Percentiles rank a stretch among this genome's conserved stretches.
Evolutionary conservation across 2,888 invertebrate genomes (phyloP).

Genomic region (Charanyca ferruginea): DNA sequence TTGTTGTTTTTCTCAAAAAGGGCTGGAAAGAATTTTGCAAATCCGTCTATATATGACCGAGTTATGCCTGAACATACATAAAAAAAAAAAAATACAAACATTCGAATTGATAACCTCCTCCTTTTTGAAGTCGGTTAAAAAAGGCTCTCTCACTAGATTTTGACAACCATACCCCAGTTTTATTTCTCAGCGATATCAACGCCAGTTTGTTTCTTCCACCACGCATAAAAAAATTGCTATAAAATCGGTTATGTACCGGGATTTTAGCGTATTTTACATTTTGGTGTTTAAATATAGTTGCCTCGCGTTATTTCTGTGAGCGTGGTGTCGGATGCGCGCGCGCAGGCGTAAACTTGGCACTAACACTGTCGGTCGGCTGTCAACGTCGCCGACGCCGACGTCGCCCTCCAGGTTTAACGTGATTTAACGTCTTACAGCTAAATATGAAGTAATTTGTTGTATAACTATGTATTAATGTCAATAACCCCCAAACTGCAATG

Average conservation of each 20-base stretch:
- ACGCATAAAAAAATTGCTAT: conserved; percentile 6
- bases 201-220: not conserved
- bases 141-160: conserved; percentile 5
- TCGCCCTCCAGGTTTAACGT: conserved; percentile 73
- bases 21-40: too few relatives aligned
- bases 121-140: too few relatives aligned
- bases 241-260: conserved; percentile 21
- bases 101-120: too few relatives aligned
- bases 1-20: too few relatives aligned
- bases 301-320: conserved; percentile 84
- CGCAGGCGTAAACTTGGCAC: conserved; percentile 86
- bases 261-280: conserved; percentile 42
- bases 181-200: not conserved
- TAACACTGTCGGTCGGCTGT: conserved; percentile 72
- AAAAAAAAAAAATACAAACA: too few relatives aligned
- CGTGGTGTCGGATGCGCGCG: conserved; percentile 69
- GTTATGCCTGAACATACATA: too few relatives aligned
- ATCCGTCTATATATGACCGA: too few relatives aligned
- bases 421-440: conserved; percentile 70
- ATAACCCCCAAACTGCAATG: conserved; percentile 89
- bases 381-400: conserved; percentile 60
- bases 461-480: conserved; percentile 85
- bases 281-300: conserved; percentile 69
- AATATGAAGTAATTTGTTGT: conserved; percentile 81
- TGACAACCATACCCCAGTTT: not conserved